Evolutionary conservation across 2,113 vertebrate species (phyloP).

Genomic region (Serilophus lunatus): DNA sequence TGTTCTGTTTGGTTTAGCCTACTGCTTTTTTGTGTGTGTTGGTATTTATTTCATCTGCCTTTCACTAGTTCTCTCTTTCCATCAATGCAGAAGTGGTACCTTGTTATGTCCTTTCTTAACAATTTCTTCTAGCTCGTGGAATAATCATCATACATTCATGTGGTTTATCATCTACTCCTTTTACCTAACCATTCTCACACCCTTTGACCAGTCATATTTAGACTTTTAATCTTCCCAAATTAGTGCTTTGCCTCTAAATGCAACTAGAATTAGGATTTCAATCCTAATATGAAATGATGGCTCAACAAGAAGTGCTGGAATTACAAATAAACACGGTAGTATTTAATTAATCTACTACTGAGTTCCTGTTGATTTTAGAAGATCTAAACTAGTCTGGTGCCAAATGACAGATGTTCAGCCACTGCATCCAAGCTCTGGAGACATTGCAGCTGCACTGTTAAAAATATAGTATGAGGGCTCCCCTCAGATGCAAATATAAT

Average conservation of each 20-base stretch:
- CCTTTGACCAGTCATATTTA: neutral
- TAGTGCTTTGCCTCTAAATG: neutral
- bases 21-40: neutral
- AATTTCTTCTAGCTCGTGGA: neutral
- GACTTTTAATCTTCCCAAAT: neutral
- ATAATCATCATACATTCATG: neutral
- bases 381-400: neutral
- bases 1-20: neutral
- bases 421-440: neutral
- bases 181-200: neutral
- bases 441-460: neutral
- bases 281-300: constrained; percentile 27
- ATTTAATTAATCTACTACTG: neutral
- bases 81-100: neutral
- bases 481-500: constrained; percentile 22
- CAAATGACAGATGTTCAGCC: neutral
- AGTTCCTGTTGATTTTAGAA: neutral
- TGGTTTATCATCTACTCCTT: neutral
- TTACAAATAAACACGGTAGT: neutral
- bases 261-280: constrained; percentile 26
- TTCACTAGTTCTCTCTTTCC: neutral
- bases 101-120: neutral
- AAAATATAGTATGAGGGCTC: neutral
- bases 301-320: constrained; percentile 13
- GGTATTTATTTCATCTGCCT: neutral